Conservation (phyloP, 2,113 vertebrate species). For the Acanthochromis polyacanthus region DNA sequence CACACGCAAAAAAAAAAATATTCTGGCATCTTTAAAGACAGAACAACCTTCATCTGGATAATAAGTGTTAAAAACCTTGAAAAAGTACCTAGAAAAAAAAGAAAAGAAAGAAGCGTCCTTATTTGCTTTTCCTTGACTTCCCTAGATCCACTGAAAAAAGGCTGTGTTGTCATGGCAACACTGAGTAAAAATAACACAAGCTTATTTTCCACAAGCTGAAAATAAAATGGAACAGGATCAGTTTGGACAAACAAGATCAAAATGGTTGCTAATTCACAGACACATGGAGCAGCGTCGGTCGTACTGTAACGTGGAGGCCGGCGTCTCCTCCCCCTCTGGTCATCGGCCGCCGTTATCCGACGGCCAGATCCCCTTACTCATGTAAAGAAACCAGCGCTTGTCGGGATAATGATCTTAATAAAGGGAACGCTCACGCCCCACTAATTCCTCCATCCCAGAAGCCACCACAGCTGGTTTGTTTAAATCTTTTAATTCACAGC, state of each 20-base stretch:
- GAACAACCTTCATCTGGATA: conserved; percentile 29
- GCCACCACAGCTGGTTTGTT: conserved; percentile 85
- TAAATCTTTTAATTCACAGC: conserved; percentile 84
- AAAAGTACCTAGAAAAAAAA: conserved; percentile 36
- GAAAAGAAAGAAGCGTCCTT: conserved; percentile 52
- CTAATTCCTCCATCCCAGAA: conserved; percentile 85
- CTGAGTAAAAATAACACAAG: conserved; percentile 87
- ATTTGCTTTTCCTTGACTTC: conserved; percentile 76
- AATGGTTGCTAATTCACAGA: conserved; percentile 81
- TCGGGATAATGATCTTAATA: conserved; percentile 86
- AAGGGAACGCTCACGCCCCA: conserved; percentile 82
- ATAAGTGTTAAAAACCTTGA: conserved; percentile 29
- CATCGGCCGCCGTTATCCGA: conserved; percentile 51
- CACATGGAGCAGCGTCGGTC: conserved; percentile 28
- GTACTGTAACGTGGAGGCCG: conserved; percentile 14
- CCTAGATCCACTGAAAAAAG: conserved; percentile 65
- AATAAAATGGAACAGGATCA: conserved; percentile 84
- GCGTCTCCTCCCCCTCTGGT: conserved; percentile 31
- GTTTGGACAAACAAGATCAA: conserved; percentile 83
- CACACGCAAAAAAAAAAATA: not conserved
- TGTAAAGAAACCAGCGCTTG: conserved; percentile 78
- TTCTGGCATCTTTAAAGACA: conserved; percentile 3
- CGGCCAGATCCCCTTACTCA: conserved; percentile 72
- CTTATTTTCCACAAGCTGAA: conserved; percentile 83
- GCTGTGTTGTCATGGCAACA: conserved; percentile 85